Percentiles rank a stretch among this genome's conserved stretches.
Conservation (phyloP, 2,797 vertebrate genomes). For the Lepus oiostolus region DNA sequence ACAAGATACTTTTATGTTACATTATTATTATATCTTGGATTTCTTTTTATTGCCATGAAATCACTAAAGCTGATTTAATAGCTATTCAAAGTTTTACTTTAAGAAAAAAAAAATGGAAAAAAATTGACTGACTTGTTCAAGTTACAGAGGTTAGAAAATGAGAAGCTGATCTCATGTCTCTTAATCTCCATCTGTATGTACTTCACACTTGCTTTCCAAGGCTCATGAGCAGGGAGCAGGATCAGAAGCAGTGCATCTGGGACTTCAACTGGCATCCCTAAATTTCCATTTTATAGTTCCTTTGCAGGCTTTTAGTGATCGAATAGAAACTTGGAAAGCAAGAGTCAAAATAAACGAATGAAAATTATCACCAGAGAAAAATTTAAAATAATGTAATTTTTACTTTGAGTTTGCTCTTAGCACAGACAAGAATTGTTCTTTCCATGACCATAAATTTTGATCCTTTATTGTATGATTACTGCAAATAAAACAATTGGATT, state of each 20-base stretch:
- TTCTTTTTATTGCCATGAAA: neutral
- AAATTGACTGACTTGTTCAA: neutral
- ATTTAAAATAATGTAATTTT: conserved; percentile 9
- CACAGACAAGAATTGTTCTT: conserved; percentile 1
- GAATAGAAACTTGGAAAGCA: conserved; percentile 1
- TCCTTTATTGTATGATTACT: neutral
- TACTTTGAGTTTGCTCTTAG: conserved; percentile 5
- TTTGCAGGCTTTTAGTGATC: neutral
- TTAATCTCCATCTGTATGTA: neutral
- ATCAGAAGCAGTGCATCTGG: no score
- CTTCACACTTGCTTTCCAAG: neutral
- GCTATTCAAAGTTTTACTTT: conserved; percentile 42
- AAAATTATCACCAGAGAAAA: neutral
- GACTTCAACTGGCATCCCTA: neutral
- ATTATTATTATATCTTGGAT: neutral
- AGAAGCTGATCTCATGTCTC: neutral
- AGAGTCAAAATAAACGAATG: conserved; percentile 21
- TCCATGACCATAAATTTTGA: neutral
- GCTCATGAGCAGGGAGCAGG: no score
- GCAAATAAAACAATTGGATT: conserved; percentile 16
- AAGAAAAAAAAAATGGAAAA: neutral
- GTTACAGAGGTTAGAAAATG: neutral
- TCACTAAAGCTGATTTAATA: neutral
- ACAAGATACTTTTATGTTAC: neutral
- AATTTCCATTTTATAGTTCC: conserved; percentile 8